Base-by-base conservation (phyloP, 2,113 vertebrate species). In the Corythornis vintsioides region DNA sequence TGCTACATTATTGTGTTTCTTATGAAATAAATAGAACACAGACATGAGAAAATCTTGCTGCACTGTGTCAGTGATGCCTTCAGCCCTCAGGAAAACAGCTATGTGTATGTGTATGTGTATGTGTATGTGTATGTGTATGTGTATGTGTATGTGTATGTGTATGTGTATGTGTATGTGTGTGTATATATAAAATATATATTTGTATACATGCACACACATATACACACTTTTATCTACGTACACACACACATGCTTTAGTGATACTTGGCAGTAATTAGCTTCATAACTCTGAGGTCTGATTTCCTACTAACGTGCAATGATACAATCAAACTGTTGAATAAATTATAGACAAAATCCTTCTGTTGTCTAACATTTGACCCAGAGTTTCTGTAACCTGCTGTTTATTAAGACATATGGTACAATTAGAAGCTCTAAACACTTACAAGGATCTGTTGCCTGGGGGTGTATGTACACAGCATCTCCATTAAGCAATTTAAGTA, bases 401-500 rank as follows among this genome's bases (percentile, higher is more conserved):
- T 96, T 96, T 96, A 94, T 94, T 88, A 96, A 96, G 93, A 94
- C 81, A 83, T 91, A 93, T 5, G 15, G 74, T 91, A 91, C 91
- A 95, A 96, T 97, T 95, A 94, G 92, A 87, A 79, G 87, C 82
- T 92, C 82, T 92, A 92, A 96, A 96, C 81, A 94, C 92, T 95
- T 94, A 84, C 64, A 87, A 61, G 74, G 83, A 94, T 95, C 88
- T 93, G 90, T 90, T 93, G 91, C 93, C 91, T 94, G 86, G 72
- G 82, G 88, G 73, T 92, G 20, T 84, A 89, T 57, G 77, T 95
- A 93, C 88, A 84, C 88, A 96, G 93, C 84, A 95, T 92, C 85
- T 94, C 89, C 95, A 94, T 96, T 96, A 96, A 97, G 81, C 78
- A 83, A 94, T 83, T 95, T 95, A 91, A 88, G 71, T 83, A 93